Percentiles rank a stretch among this genome's conserved stretches.
phyloP scores from a whole-genome alignment of 2,888 invertebrate genomes.

The Coelopa pilipes region DNA sequence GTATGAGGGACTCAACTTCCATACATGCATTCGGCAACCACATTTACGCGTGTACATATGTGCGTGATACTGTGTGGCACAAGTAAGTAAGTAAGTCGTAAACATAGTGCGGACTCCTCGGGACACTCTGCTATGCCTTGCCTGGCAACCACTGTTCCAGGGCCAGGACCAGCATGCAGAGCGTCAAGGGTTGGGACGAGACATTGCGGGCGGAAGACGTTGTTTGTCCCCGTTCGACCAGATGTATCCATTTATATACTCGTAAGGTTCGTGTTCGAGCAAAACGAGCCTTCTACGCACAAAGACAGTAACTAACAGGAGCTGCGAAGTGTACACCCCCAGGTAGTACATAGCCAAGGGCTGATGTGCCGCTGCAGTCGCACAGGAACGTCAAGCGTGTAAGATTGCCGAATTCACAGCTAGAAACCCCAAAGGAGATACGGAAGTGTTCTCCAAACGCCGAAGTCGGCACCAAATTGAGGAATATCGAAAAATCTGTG shows the following conservation, averaged over 20 bases:
- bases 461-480: constrained; percentile 41
- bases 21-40: constrained; percentile 6
- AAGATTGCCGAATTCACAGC: constrained; percentile 64
- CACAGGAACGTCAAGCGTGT: constrained; percentile 64
- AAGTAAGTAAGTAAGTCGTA: constrained; percentile 40
- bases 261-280: constrained; percentile 22
- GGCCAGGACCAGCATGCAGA: too few relatives aligned
- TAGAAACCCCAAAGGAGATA: constrained; percentile 61
- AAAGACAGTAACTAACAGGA: constrained; percentile 60
- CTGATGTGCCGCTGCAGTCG: constrained; percentile 67
- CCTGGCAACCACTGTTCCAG: background rate
- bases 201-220: background rate
- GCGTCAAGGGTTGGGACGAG: too few relatives aligned
- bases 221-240: constrained; percentile 18
- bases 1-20: constrained; percentile 21
- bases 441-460: constrained; percentile 58
- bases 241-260: constrained; percentile 25
- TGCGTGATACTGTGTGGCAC: constrained; percentile 28
- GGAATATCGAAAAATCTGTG: constrained; percentile 16
- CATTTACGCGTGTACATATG: too few relatives aligned
- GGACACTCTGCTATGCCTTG: constrained; percentile 30
- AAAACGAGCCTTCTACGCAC: constrained; percentile 46
- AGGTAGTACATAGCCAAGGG: constrained; percentile 68
- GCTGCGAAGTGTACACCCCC: constrained; percentile 66
- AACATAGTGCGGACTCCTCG: constrained; percentile 22